Conservation (phyloP, 1,140 invertebrate genomes). For the Zeugodacus cucurbitae region DNA sequence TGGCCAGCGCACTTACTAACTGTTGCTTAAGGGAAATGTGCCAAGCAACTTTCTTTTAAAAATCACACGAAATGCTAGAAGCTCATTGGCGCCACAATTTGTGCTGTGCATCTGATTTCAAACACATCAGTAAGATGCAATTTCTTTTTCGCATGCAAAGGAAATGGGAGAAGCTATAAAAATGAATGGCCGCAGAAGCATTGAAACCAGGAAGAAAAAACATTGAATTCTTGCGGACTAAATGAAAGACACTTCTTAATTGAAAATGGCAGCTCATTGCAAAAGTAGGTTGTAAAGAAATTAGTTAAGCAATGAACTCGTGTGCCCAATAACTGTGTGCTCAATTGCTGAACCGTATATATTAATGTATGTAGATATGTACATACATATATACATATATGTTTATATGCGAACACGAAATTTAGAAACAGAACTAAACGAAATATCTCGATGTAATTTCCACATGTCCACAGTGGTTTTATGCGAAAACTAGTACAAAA, state of each 20-base stretch:
- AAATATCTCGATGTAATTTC: too few species aligned
- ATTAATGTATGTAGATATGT: not conserved
- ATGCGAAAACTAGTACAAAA: too few species aligned
- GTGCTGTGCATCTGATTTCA: not conserved
- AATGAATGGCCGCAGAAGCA: not conserved
- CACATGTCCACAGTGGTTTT: too few species aligned
- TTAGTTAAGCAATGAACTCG: conserved; percentile 17
- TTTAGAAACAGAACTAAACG: too few species aligned
- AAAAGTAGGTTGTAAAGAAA: not conserved
- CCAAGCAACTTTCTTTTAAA: conserved; percentile 9
- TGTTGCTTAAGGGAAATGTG: conserved; percentile 4
- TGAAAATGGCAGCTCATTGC: not conserved
- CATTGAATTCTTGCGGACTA: not conserved
- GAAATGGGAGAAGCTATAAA: conserved; percentile 3
- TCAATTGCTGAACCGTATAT: not conserved
- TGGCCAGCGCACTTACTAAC: not conserved
- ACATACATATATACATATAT: too few species aligned
- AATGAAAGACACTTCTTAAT: not conserved
- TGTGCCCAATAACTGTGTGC: not conserved
- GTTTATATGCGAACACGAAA: too few species aligned
- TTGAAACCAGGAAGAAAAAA: not conserved
- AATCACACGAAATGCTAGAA: not conserved
- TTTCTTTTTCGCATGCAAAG: not conserved
- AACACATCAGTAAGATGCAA: not conserved
- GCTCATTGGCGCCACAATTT: not conserved